Evolutionary conservation across 2,113 vertebrate genomes (phyloP), one percentile per base, ranked within the genome.

Genomic region (Serinus canaria): DNA sequence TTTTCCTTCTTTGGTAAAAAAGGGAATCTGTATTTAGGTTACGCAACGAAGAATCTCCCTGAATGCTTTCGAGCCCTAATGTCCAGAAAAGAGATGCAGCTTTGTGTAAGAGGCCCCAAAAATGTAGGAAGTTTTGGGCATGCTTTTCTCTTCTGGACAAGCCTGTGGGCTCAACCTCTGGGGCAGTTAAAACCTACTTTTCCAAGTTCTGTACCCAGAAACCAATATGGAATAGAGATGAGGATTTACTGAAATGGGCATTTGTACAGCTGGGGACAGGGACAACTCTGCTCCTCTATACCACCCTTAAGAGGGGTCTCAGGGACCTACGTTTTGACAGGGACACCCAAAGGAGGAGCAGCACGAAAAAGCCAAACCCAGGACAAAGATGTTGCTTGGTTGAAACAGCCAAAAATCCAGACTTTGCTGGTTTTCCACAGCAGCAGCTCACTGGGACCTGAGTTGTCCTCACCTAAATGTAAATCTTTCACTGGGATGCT

Each of bases 1-100:
- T 90, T 97, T 95, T 93, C 97, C 97, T 97, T 97, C 91, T 97
- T 97, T 97, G 97, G 96, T 97, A 92, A 97, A 94, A 96, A 83
- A 96, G 91, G 5, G 70, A 92, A 90, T 95, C 94, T 84, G 64
- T 53, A 46, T 94, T 83, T 70, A 88, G 88, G 60, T 95, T 95
- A 92, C 35, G 90, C 92, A 94, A 95, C 0, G 0, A 88, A 93
- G 49, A 95, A 19, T 64, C 72, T 93, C 92, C 90, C 94, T 18
- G 64, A 70, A 76, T 1, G 4, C 62, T 88, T 80, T 39, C 20
- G 6, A 68, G 77, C 73, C 60, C 69, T 67, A 41, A 88, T 76
- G 87, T 37, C 1, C 14, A 43, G 62, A 59, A 66, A 49, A 49
- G 43, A 16, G 24, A 64, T 49, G 15, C 70, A 50, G 75, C 58